Base-by-base conservation (phyloP, 2,797 vertebrate genomes). In the Scolopax rusticola region DNA sequence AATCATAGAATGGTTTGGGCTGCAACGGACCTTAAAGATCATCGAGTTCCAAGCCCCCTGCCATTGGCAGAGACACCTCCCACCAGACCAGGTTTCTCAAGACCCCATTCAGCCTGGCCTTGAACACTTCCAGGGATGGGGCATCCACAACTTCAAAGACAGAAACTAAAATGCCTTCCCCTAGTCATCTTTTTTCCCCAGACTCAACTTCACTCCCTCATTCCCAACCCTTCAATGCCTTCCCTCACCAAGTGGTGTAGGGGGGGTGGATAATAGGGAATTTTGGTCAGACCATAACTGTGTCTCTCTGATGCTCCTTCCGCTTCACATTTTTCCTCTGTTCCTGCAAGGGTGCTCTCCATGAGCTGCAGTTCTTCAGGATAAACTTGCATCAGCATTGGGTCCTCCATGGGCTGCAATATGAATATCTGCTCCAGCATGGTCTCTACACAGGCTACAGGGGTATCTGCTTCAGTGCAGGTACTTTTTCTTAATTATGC, bases 101-200 rank as follows among this genome's bases (percentile, higher is more conserved):
- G 19, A 19, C 45, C 45, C 9, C 45, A 45, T 45, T 5, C 45
- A 45, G 45, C 19, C 45, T 45, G 45, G 45, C 9, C 45, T 45
- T 45, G 45, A 45, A 20, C 45, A 45, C 45, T 20, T 20, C 45
- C 45, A 45, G 45, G 19, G 45, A 45, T 45, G 45, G 45, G 45
- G 45, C 45, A 45, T 45, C 45, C 45, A 45, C 45, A 45, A 45
- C 19, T 45, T 45, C 45, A 75, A 54, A 63, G 28, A 27, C 7
- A 36, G 68, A 90, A 67, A 18, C 5, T 15, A 30, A 38, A 80
- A 1, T 5, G 33, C 3, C 6, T 47, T 51, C 5, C 6, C 27
- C 2, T 3, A 61, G 41, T 4, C 64, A 65, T 9, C 2, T 36
- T 60, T 77, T 2, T 24, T 2, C 9, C 5, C 3, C 12, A 47